Conservation (phyloP, 2,113 vertebrate genomes). For the Paradoxurus hermaphroditus region DNA sequence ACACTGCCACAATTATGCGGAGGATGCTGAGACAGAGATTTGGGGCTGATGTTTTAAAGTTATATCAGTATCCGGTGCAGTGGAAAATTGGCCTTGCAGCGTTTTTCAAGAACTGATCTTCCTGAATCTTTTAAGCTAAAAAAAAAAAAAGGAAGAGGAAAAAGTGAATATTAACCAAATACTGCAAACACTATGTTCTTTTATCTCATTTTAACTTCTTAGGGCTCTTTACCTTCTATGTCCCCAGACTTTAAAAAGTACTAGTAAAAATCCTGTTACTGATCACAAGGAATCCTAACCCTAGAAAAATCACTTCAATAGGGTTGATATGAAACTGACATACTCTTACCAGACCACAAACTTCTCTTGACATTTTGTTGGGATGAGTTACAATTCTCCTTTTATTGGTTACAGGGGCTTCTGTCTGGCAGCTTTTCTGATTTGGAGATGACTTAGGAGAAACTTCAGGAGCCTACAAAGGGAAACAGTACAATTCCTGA, state of each 20-base stretch:
- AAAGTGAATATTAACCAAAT: constrained; percentile 57
- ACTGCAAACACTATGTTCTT: neutral
- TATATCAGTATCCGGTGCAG: neutral
- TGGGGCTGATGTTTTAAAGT: neutral
- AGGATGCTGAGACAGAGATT: neutral
- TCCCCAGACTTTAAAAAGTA: neutral
- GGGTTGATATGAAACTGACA: neutral
- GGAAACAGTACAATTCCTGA: neutral
- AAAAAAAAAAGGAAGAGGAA: neutral
- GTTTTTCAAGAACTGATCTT: neutral
- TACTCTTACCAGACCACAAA: neutral
- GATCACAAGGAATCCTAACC: neutral
- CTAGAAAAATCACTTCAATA: neutral
- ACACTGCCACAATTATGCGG: neutral
- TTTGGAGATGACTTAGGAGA: neutral
- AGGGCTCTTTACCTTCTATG: neutral
- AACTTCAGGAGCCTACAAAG: neutral
- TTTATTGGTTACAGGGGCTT: neutral
- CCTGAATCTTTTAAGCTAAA: constrained; percentile 31
- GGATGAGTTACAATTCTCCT: neutral
- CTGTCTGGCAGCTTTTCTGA: neutral
- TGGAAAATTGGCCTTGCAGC: neutral
- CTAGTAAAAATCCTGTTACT: neutral
- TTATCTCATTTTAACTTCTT: constrained; percentile 20
- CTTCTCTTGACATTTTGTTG: neutral